Evolutionary conservation across 2,888 invertebrate species (phyloP).

Genomic region (Trichacis sp.): DNA sequence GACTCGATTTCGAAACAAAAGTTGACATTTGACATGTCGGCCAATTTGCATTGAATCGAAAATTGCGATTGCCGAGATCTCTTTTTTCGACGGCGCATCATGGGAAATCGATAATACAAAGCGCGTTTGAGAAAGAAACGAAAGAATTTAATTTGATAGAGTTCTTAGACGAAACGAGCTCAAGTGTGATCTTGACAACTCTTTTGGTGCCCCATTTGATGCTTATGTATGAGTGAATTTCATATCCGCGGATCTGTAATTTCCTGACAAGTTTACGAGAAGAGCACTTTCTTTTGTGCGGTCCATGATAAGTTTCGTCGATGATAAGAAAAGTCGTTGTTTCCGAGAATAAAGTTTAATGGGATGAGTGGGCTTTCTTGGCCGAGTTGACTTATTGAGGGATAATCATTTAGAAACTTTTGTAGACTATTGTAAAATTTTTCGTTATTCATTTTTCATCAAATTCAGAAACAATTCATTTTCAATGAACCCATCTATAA

Average conservation of each 20-base stretch:
- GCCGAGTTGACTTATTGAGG: no score
- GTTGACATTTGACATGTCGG: background rate
- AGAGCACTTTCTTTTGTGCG: background rate
- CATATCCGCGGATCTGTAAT: slow-evolving; percentile 1
- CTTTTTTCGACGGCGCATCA: background rate
- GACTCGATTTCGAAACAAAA: background rate
- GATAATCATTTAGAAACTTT: no score
- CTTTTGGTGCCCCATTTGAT: background rate
- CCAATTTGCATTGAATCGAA: background rate
- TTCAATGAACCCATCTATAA: no score
- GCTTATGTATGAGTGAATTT: background rate
- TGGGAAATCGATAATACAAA: background rate
- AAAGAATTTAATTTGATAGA: background rate
- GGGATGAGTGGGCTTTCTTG: no score
- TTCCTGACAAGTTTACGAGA: background rate
- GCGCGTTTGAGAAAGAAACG: slow-evolving; percentile 1
- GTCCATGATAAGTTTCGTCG: no score
- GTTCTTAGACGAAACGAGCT: background rate
- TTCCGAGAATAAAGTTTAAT: no score
- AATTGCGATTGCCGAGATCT: background rate
- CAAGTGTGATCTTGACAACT: background rate
- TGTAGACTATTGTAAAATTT: no score
- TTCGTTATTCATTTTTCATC: no score
- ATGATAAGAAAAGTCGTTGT: no score
- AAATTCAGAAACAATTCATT: no score